Conservation (phyloP, 2,797 vertebrate genomes). For the Ibycter americanus region DNA sequence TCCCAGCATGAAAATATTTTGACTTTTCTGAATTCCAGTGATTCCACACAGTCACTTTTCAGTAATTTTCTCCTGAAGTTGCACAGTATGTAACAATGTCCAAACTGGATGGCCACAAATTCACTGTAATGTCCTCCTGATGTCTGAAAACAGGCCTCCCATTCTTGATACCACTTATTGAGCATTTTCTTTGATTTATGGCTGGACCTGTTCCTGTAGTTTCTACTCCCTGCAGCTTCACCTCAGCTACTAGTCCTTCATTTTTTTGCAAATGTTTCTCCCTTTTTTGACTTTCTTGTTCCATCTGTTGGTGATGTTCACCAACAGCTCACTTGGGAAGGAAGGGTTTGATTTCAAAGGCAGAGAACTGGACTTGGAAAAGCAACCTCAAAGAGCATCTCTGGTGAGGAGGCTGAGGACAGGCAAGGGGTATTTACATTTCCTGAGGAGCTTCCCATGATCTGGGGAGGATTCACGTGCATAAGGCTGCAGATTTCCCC, state of each 20-base stretch:
- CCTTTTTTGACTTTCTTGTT: neutral
- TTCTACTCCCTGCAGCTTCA: neutral
- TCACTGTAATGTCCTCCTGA: neutral
- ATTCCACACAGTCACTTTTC: neutral
- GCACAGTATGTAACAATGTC: neutral
- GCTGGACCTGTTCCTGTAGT: neutral
- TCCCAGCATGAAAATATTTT: neutral
- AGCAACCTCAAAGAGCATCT: neutral
- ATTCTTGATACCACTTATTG: neutral
- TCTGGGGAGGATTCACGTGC: neutral
- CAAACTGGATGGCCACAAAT: neutral
- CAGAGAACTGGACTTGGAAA: neutral
- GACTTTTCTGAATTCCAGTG: neutral
- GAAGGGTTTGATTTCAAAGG: neutral
- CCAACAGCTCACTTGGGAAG: neutral
- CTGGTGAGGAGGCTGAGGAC: neutral
- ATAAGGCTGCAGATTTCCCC: neutral
- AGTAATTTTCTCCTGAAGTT: neutral
- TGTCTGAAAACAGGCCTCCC: neutral
- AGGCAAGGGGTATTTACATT: neutral
- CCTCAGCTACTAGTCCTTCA: neutral
- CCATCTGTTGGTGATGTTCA: neutral
- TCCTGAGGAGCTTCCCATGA: neutral
- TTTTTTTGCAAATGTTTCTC: neutral
- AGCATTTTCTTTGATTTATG: neutral